Evolutionary conservation across 2,113 vertebrate genomes (phyloP).

Genomic region (Heterocephalus glaber): DNA sequence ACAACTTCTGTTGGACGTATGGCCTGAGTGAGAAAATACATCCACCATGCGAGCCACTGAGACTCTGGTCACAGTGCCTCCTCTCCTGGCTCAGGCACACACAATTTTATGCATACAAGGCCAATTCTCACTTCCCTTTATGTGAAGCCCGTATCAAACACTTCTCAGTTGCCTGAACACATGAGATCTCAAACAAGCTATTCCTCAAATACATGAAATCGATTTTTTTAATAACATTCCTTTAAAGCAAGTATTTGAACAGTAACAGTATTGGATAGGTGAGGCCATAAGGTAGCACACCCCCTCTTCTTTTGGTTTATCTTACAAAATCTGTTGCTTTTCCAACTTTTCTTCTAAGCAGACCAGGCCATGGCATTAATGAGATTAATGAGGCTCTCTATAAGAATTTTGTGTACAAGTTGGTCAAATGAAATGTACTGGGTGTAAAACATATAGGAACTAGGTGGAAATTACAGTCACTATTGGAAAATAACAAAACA

Average conservation of each 20-base stretch:
- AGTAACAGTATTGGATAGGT: background rate
- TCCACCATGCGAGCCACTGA: background rate
- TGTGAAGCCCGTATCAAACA: background rate
- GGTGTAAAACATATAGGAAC: background rate
- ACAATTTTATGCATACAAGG: background rate
- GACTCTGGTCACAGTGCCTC: background rate
- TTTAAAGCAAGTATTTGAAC: background rate
- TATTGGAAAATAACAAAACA: background rate
- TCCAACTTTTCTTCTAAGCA: background rate
- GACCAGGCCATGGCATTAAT: background rate
- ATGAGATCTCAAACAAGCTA: background rate
- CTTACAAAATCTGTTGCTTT: background rate
- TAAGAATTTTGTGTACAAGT: background rate
- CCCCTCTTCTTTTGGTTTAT: background rate
- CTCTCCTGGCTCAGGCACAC: background rate
- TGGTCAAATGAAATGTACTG: background rate
- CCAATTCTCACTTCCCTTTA: background rate
- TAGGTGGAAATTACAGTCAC: background rate
- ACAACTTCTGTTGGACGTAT: background rate
- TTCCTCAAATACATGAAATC: background rate
- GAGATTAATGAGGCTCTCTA: background rate
- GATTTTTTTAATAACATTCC: slow-evolving; percentile 11
- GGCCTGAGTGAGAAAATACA: background rate
- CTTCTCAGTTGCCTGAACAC: background rate
- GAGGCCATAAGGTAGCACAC: background rate